Base-by-base conservation (phyloP, 2,888 invertebrate genomes). In the Portevinia maculata region DNA sequence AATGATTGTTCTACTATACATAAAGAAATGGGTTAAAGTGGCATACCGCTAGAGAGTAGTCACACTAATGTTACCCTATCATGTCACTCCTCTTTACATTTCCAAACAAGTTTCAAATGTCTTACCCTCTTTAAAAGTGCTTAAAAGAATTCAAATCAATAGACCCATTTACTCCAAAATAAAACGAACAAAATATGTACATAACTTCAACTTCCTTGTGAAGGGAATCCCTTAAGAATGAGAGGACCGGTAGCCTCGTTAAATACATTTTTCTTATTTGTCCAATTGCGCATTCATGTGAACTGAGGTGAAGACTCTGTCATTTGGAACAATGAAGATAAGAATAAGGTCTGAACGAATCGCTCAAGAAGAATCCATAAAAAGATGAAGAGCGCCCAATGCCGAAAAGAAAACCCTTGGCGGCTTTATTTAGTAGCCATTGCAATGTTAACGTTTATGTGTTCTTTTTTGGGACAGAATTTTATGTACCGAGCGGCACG, bases 401-500 rank as follows among this genome's bases (percentile, higher is more conserved):
- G 74, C 44, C 81, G 34, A 76, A 65, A 44, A 19, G 41, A 48
- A 64, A 57, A 48, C 48, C 52, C 59, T 37, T 44, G 70, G 19
- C 62, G 46, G 70, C 64, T 44, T 41, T 57, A 64, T 74, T 74
- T 53, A 57, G 62, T 60, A 52, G 64, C 75, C 57, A 67, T 70
- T 15, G 32, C 59, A 70, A 44, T 60, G 55, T 78, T 71, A 53
- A 59, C 59, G 59, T 41, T 60, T 41, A 8, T 65, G 21, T n/a
- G 41, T 65, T 50, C 11, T 24, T 64, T 79, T 19, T 59, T 79
- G 28, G 70, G 73, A 74, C 60, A 59, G 86, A 88, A 88, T 87
- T 90, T 90, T 89, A 90, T 90, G 90, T 88, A 90, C 87, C 88
- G 90, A 88, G 88, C 89, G 87, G 87, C 87, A 87, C 87, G 90